Conservation (phyloP, 2,888 invertebrate species). For the Meloe dianella region DNA sequence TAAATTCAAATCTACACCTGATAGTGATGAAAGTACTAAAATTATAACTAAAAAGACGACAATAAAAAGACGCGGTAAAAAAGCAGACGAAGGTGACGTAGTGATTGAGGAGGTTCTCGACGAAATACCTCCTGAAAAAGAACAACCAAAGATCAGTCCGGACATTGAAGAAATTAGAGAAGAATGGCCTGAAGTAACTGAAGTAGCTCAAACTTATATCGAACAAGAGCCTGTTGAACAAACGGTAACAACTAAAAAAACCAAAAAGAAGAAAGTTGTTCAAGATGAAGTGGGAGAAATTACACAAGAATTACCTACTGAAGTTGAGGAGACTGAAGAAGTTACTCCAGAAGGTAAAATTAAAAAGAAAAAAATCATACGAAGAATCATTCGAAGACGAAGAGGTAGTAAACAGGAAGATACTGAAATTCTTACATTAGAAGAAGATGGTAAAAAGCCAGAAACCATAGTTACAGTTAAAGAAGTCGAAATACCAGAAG, state of each 20-base stretch:
- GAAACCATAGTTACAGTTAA: conserved; percentile 52
- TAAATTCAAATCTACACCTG: conserved; percentile 64
- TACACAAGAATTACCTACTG: conserved; percentile 39
- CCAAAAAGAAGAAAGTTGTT: conserved; percentile 24
- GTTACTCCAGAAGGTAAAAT: conserved; percentile 48
- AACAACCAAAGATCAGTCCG: conserved; percentile 37
- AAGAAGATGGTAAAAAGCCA: conserved; percentile 58
- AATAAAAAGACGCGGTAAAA: conserved; percentile 54
- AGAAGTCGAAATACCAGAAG: conserved; percentile 44
- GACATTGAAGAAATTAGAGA: conserved; percentile 41
- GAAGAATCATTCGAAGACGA: conserved; percentile 50
- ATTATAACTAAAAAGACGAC: conserved; percentile 66
- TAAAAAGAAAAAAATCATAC: conserved; percentile 48
- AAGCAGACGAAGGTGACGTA: conserved; percentile 57
- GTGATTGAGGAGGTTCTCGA: conserved; percentile 63
- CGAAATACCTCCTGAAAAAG: conserved; percentile 50
- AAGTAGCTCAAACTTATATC: conserved; percentile 22
- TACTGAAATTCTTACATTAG: conserved; percentile 53
- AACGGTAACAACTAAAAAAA: conserved; percentile 35
- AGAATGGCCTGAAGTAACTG: conserved; percentile 26
- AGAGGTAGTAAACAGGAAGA: conserved; percentile 45
- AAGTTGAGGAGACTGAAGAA: conserved; percentile 35
- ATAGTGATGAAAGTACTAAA: conserved; percentile 63
- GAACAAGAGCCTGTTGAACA: conserved; percentile 20
- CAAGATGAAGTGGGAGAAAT: conserved; percentile 51